Conservation (phyloP, 2,113 vertebrate genomes). For the Rhabdomys dilectus region DNA sequence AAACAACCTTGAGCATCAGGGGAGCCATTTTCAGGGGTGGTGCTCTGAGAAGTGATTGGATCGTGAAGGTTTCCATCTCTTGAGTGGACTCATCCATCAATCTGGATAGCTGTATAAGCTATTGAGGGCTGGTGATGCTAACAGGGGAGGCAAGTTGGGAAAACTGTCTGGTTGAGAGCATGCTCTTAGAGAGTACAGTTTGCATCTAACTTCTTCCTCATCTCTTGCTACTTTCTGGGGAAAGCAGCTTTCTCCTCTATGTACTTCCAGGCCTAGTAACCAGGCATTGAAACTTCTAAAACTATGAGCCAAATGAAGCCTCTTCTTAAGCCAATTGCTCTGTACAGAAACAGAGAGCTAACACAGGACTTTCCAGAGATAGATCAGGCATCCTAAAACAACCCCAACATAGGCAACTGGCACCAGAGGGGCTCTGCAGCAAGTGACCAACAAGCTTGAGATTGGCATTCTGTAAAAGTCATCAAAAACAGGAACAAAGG, state of each 20-base stretch:
- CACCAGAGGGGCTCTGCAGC: background rate
- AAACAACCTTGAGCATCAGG: background rate
- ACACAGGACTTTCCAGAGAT: background rate
- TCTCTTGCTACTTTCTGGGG: background rate
- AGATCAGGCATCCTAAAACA: background rate
- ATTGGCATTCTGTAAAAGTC: background rate
- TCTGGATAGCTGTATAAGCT: background rate
- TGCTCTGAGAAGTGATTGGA: background rate
- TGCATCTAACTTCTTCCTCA: background rate
- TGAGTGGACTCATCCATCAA: too few relatives aligned
- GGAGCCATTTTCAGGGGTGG: background rate
- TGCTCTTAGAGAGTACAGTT: background rate
- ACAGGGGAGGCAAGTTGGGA: too few relatives aligned
- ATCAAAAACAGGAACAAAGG: background rate
- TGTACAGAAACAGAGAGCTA: background rate
- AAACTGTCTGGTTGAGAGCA: too few relatives aligned
- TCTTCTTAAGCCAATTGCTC: background rate
- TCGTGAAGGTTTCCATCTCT: background rate
- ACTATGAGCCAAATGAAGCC: background rate
- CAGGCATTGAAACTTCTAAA: background rate
- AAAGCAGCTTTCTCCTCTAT: too few relatives aligned
- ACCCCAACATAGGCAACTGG: background rate
- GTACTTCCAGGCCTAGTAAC: background rate
- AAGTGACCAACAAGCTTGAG: background rate
- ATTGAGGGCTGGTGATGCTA: background rate